Evolutionary conservation across 2,797 vertebrate species (phyloP).

Genomic region (Sebastes jordani): DNA sequence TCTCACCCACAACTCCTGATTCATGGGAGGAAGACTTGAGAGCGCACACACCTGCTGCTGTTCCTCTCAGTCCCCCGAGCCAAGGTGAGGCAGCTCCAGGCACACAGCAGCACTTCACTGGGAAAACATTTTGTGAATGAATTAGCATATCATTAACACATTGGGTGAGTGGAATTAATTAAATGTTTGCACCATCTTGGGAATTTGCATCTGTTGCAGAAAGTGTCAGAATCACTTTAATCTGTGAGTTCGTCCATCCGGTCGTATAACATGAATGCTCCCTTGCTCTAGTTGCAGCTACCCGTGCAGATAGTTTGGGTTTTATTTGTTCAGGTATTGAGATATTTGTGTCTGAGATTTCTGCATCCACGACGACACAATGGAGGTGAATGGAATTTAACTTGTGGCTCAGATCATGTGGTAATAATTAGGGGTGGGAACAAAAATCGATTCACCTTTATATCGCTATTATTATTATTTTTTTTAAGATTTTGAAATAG

Average conservation of each 20-base stretch:
- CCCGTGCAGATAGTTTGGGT: background rate
- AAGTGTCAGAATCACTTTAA: background rate
- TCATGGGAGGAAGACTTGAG: background rate
- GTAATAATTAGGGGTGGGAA: no score
- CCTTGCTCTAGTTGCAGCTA: no score
- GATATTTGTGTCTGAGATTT: no score
- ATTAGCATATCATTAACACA: background rate
- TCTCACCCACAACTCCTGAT: background rate
- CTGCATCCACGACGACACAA: no score
- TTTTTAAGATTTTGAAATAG: no score
- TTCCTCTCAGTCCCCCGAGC: background rate
- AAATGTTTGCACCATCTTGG: background rate
- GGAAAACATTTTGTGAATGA: background rate
- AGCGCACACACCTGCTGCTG: background rate
- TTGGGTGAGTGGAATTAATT: background rate
- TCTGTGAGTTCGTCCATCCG: background rate
- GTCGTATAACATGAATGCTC: background rate
- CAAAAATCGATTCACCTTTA: no score
- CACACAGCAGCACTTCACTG: background rate
- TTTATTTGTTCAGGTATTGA: no score
- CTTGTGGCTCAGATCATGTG: no score
- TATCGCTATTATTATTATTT: no score
- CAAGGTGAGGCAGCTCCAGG: slow-evolving; percentile 15
- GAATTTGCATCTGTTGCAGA: slow-evolving; percentile 11
- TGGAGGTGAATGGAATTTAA: no score